Evolutionary conservation across 2,797 vertebrate species (phyloP), one percentile per base, ranked within the genome.

Genomic region (Discoglossus pictus): DNA sequence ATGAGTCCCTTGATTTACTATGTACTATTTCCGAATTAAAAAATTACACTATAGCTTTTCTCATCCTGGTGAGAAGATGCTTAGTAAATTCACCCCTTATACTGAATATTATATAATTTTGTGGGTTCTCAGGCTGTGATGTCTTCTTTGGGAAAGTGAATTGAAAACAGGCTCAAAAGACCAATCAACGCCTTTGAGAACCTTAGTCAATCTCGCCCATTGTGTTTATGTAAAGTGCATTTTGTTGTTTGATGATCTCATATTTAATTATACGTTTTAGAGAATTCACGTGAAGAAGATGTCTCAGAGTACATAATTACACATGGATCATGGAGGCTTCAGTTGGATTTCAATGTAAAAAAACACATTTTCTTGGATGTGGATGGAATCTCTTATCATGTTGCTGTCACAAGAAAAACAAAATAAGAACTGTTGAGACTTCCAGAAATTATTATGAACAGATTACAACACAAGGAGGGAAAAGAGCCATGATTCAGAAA

Each of bases 241-340:
- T 63, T 35, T 63, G 34, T 56, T 59, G 43, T 42, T 48, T 44
- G 20, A 16, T 59, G 46, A 59, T 13, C 31, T 67, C 53, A 67
- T 51, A 12, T 12, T 31, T 59, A 67, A 67, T 59, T 59, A 67
- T 15, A 59, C 35, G 51, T 58, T 38, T 20, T 34, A 39, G 44
- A 58, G 63, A 27, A 20, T 25, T 16, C 34, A 52, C 21, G 24
- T 52, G 42, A 42, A 42, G 16, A 40, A 42, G 61, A 63, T 58
- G 48, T 48, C 34, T 42, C n/a, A 59, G 9, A 59, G 54, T 6
- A 21, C 36, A 43, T 67, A 67, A 67, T 59, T 59, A 52, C 27
- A 59, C 65, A 51, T 23, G 46, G 44, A 67, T 67, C 35, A 59
- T 67, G 35, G 20, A 25, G 18, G 17, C 44, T 59, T 50, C 40